phyloP scores from a whole-genome alignment of 1,140 invertebrate species.

The Drusus annulatus region DNA sequence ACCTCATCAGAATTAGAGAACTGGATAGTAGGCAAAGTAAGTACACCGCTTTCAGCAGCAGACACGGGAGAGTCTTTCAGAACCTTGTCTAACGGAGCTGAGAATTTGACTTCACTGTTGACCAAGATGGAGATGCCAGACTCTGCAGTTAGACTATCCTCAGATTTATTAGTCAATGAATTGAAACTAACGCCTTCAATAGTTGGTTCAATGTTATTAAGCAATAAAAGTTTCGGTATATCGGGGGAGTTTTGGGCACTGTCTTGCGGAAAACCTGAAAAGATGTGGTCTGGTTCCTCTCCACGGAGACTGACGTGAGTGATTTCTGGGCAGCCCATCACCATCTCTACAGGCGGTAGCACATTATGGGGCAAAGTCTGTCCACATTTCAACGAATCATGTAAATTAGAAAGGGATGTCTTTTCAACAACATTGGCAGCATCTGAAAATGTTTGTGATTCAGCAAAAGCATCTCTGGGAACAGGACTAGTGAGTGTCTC shows the following conservation, averaged over 20 bases:
- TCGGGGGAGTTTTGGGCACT: slow-evolving; percentile 25
- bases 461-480: slow-evolving; percentile 5
- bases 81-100: slow-evolving; percentile 1
- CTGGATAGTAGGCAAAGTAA: slow-evolving; percentile 5
- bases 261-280: slow-evolving; percentile 20
- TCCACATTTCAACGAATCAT: not conserved
- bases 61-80: slow-evolving; percentile 33
- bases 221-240: not conserved
- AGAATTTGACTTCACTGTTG: not conserved
- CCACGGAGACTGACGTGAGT: not conserved
- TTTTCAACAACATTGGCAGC: not conserved
- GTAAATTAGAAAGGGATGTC: not conserved
- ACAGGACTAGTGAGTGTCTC: slow-evolving; percentile 38
- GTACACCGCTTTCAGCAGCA: not conserved
- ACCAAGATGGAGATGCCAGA: slow-evolving; percentile 60
- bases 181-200: not conserved
- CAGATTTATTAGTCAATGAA: slow-evolving; percentile 31
- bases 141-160: slow-evolving; percentile 62
- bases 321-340: slow-evolving; percentile 30
- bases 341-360: slow-evolving; percentile 47
- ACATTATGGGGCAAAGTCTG: not conserved
- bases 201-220: not conserved
- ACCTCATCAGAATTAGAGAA: not conserved
- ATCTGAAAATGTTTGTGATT: not conserved
- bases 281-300: not conserved